These are phyloP conservation scores for Dermochelys coriacea DNA, from an alignment of 2,797 vertebrate genomes.

Conservation along the genomic window DNA sequence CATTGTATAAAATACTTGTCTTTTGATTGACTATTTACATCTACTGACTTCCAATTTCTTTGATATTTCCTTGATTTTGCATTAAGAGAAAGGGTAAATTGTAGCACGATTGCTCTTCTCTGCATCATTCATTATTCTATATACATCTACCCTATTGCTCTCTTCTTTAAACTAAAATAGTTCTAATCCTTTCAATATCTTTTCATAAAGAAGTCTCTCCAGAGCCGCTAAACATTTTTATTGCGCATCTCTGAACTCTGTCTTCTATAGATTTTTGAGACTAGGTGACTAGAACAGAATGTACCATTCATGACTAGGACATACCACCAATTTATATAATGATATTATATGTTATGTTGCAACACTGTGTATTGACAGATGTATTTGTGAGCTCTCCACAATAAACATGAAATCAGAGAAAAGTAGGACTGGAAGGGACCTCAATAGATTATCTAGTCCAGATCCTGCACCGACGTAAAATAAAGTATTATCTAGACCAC, in stretches of 20 bases:
- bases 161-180: neutral
- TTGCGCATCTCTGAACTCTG: neutral
- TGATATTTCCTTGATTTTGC: constrained; percentile 3
- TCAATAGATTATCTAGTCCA: no score
- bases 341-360: neutral
- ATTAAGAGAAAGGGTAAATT: neutral
- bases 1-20: neutral
- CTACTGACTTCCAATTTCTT: constrained; percentile 2
- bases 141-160: neutral
- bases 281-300: neutral
- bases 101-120: constrained; percentile 21
- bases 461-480: no score
- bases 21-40: neutral
- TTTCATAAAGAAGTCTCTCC: neutral
- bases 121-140: no score
- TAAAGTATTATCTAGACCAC: no score
- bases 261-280: neutral
- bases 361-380: no score
- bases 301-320: neutral
- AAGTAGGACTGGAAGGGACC: no score
- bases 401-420: no score
- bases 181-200: constrained; percentile 20
- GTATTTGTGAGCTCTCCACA: no score
- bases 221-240: neutral
- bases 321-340: neutral